Evolutionary conservation across 2,888 invertebrate genomes (phyloP).

Genomic region (Tortricodes alternella): DNA sequence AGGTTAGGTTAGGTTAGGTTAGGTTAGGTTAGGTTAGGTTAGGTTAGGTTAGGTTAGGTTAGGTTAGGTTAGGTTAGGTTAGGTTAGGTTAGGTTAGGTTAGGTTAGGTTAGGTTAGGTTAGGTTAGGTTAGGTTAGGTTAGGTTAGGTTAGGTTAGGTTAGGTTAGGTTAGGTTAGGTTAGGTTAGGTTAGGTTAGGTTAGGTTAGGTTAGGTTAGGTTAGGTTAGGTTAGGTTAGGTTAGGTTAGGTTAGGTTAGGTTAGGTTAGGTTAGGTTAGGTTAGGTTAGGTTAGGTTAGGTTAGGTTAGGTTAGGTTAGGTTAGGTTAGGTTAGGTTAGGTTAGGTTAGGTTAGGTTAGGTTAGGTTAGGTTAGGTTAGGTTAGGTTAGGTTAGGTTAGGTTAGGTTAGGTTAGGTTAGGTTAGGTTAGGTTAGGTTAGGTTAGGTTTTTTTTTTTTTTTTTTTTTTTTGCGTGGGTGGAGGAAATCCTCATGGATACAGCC

Average conservation of each 20-base stretch:
- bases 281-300: slow-evolving; percentile 33
- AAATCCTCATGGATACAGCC: no score
- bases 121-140: slow-evolving; percentile 5
- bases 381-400: slow-evolving; percentile 27
- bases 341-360: slow-evolving; percentile 35
- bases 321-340: slow-evolving; percentile 32
- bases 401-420: slow-evolving; percentile 33
- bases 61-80: slow-evolving; percentile 1
- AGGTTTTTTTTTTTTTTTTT: no score
- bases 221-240: slow-evolving; percentile 13
- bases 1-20: slow-evolving; percentile 1
- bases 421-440: slow-evolving; percentile 33
- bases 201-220: slow-evolving; percentile 13
- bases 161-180: slow-evolving; percentile 13
- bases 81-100: slow-evolving; percentile 1
- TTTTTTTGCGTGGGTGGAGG: no score
- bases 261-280: slow-evolving; percentile 18
- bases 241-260: slow-evolving; percentile 7
- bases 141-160: slow-evolving; percentile 6
- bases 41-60: slow-evolving; percentile 1
- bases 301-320: slow-evolving; percentile 34
- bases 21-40: slow-evolving; percentile 1
- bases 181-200: slow-evolving; percentile 13
- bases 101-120: slow-evolving; percentile 9
- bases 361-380: slow-evolving; percentile 33